Percentiles rank a stretch among this genome's conserved stretches.
Conservation (phyloP, 1,140 invertebrate species). For the Cherax quadricarinatus region DNA sequence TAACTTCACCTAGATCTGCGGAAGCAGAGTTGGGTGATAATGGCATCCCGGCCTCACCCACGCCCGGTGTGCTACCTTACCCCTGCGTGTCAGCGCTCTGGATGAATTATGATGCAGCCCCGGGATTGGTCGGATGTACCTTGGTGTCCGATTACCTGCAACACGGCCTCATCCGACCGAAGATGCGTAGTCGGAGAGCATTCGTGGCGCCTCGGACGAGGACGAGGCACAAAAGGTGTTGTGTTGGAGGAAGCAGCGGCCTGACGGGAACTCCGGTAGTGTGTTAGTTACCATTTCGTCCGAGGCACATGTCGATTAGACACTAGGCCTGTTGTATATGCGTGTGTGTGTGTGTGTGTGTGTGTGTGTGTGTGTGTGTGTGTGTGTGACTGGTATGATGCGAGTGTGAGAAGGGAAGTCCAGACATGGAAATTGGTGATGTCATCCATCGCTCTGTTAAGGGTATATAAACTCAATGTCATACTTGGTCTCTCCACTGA, state of each 20-base stretch:
- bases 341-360: background rate
- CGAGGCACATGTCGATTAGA: no score
- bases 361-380: no score
- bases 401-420: background rate
- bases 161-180: background rate
- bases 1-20: background rate
- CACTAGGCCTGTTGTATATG: no score
- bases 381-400: no score
- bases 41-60: slow-evolving; percentile 22
- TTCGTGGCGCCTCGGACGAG: no score
- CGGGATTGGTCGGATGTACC: slow-evolving; percentile 59
- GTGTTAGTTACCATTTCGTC: no score
- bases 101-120: slow-evolving; percentile 57
- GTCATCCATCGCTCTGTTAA: slow-evolving; percentile 49
- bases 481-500: background rate
- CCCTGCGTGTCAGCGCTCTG: slow-evolving; percentile 50
- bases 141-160: slow-evolving; percentile 51
- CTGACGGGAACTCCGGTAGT: no score
- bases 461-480: slow-evolving; percentile 44
- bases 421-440: background rate
- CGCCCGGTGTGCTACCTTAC: slow-evolving; percentile 49
- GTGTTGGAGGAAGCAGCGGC: no score
- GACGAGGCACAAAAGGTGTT: no score
- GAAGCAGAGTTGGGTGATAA: slow-evolving; percentile 1
- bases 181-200: no score